A percentile compares a stretch with the other conserved stretches of the same genome.
Evolutionary conservation across 35 echinoderm and acorn worm species (phyloP).

Genomic region (Acanthaster planci): DNA sequence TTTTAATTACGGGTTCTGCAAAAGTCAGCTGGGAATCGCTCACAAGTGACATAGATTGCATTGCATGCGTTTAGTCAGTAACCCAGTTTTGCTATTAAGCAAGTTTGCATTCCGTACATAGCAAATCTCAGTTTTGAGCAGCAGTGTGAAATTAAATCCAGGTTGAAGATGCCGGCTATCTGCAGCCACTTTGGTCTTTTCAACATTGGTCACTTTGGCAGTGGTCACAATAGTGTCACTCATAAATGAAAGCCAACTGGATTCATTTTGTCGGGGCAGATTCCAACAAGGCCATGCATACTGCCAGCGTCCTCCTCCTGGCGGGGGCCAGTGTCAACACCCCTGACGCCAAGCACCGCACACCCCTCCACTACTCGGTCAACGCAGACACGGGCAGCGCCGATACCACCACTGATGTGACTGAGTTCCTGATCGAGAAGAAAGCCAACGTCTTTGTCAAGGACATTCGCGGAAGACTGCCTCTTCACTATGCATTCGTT

Average conservation of each 20-base stretch:
- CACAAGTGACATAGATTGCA: no score
- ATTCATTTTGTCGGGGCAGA: not conserved
- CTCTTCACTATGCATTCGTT: conserved; percentile 93
- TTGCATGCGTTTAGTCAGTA: no score
- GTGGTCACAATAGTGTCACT: no score
- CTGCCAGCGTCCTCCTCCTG: conserved; percentile 39
- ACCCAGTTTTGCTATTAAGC: no score
- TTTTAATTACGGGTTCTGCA: no score
- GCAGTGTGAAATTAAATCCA: no score
- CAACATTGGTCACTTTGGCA: no score
- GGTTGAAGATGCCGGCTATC: no score
- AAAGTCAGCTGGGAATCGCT: no score
- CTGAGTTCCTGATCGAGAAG: conserved; percentile 71
- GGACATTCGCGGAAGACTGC: conserved; percentile 78
- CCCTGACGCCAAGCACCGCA: conserved; percentile 61
- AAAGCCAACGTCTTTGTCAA: conserved; percentile 71
- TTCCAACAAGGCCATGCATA: conserved; percentile 32
- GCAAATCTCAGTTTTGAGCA: no score
- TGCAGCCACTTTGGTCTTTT: no score
- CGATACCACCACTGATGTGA: conserved; percentile 71
- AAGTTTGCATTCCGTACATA: no score
- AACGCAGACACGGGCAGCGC: conserved; percentile 56
- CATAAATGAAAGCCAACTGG: not conserved
- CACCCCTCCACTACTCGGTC: conserved; percentile 81
- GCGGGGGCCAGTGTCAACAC: conserved; percentile 59